A percentile compares a stretch with the other conserved stretches of the same genome.
Evolutionary conservation across 1,140 invertebrate species (phyloP).

Genomic region (Melitaea cinxia): DNA sequence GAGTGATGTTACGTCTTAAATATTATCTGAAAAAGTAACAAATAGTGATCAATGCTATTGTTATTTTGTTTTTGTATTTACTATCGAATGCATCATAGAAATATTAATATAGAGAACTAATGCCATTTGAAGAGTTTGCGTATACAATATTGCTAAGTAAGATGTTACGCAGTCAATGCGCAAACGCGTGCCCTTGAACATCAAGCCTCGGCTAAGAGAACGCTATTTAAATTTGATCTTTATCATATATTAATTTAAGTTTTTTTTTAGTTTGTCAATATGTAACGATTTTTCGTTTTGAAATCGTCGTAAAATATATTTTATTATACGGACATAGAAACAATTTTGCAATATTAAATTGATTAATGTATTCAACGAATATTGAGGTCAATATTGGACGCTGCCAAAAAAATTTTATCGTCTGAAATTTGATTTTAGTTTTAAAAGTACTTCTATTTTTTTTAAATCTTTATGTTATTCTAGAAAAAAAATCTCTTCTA

Average conservation of each 20-base stretch:
- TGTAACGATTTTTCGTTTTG: not conserved
- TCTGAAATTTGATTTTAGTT: too few species aligned
- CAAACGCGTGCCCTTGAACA: slow-evolving; percentile 32
- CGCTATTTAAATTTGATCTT: slow-evolving; percentile 5
- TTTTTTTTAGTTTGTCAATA: not conserved
- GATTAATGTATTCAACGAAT: not conserved
- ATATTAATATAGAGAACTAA: slow-evolving; percentile 23
- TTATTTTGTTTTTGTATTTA: too few species aligned
- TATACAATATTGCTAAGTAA: slow-evolving; percentile 31
- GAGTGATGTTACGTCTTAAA: too few species aligned
- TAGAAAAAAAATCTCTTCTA: too few species aligned
- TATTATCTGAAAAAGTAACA: too few species aligned
- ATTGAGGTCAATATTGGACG: slow-evolving; percentile 2
- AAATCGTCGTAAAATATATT: slow-evolving; percentile 4
- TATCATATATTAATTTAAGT: not conserved
- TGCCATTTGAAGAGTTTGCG: slow-evolving; percentile 22
- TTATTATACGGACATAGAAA: slow-evolving; percentile 6
- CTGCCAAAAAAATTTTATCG: not conserved
- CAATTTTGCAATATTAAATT: slow-evolving; percentile 4
- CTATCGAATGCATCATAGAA: slow-evolving; percentile 1
- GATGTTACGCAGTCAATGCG: slow-evolving; percentile 35
- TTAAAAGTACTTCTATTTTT: too few species aligned
- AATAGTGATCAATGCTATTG: too few species aligned
- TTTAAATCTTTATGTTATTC: too few species aligned
- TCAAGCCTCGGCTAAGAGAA: slow-evolving; percentile 16